Evolutionary conservation across 2,888 invertebrate genomes (phyloP).

Genomic region (Argyresthia goedartella): DNA sequence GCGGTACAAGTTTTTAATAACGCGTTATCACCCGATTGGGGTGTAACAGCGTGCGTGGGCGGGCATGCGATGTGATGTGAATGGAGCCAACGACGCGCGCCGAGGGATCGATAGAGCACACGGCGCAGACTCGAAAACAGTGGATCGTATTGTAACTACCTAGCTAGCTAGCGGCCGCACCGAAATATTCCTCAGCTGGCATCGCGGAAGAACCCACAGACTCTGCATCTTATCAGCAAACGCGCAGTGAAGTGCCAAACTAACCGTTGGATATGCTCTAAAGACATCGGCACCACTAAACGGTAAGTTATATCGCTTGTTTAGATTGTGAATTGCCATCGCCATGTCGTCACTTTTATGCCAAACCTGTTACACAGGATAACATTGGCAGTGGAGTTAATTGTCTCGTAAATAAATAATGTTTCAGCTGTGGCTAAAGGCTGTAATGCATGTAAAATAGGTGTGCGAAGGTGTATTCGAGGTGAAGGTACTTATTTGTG

Average conservation of each 20-base stretch:
- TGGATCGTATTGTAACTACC: too few species aligned
- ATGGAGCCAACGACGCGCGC: constrained; percentile 29
- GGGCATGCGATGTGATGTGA: constrained; percentile 52
- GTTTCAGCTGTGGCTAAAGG: not conserved
- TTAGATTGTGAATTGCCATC: not conserved
- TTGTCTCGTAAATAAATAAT: not conserved
- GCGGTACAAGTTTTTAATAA: constrained; percentile 36
- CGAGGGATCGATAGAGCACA: constrained; percentile 55
- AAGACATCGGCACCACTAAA: constrained; percentile 43
- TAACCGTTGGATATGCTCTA: constrained; percentile 41
- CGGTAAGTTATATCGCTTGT: constrained; percentile 24
- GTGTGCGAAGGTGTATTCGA: not conserved
- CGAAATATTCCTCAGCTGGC: constrained; percentile 3
- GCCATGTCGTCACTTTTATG: constrained; percentile 24
- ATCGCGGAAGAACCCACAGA: constrained; percentile 21
- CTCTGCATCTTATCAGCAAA: constrained; percentile 38
- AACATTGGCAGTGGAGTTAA: too few species aligned
- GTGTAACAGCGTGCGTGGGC: constrained; percentile 54
- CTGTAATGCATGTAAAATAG: not conserved
- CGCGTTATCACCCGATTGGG: constrained; percentile 60
- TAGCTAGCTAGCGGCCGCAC: too few species aligned
- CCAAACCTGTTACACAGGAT: constrained; percentile 48
- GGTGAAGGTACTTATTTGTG: constrained; percentile 2
- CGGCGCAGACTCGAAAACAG: constrained; percentile 46
- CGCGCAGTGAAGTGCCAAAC: constrained; percentile 38